Base-by-base conservation (phyloP, 1,140 invertebrate genomes). In the Trachymyrmex septentrionalis region DNA sequence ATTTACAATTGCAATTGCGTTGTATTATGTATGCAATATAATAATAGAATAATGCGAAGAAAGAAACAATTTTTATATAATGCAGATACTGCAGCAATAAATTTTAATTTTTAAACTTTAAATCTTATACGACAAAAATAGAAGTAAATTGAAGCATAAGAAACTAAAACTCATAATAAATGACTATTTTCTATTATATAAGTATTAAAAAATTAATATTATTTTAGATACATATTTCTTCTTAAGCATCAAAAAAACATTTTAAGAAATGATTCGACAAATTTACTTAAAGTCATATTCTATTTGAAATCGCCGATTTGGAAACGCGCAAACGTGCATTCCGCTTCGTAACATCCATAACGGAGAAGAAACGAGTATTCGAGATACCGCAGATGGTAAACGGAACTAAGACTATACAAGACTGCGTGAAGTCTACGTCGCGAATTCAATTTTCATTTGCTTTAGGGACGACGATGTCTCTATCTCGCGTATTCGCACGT, bases 381-480 rank as follows among this genome's bases (percentile, higher is more conserved):
- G 6, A 64, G 59, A n/a, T 77, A 53, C 59, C 57, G 24, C 77
- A 24, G 5, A 6, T 48, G 48, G 44, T 30, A 57, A 19, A 19
- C n/a, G 53, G 3, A 1, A 3, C 50, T 27, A 21, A 27, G 21
- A 85, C 50, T 50, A 63, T 24, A 48, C 64, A 48, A 14, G n/a
- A 38, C 24, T 64, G 67, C 19, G 73, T 50, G n/a, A 66, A 44
- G 48, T 66, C 48, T 85, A 61, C 30, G 48, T 48, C 82, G 82
- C 30, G 61, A 78, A 85, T 85, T 85, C 73, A 78, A 78, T 85
- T 85, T 85, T 85, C 80, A 84, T 84, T 84, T 84, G 72, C 80
- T 84, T 50, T 63, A 84, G 38, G 55, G 19, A 50, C 24, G 69
- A 34, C 55, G 69, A 84, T 59, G 55, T 75, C 80, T 90, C 71